Base-by-base conservation (phyloP, 1,140 invertebrate genomes). In the Leptinotarsa lineolata region DNA sequence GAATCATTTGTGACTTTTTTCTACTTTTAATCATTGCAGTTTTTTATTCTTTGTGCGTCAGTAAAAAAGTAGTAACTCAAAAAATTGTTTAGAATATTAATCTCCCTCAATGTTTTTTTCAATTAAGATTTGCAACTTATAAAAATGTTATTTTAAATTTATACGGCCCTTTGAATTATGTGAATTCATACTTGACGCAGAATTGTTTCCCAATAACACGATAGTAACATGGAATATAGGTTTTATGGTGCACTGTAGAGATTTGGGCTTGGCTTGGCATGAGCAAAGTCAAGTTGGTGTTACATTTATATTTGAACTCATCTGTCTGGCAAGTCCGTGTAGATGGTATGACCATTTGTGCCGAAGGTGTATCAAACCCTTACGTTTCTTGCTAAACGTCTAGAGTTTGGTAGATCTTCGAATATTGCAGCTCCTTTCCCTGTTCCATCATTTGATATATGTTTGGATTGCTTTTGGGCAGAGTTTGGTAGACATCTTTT, bases 321-420 rank as follows among this genome's bases (percentile, higher is more conserved):
- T 85, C 82, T 84, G 82, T 83, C 77, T 83, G 80, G 83, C 80
- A 82, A 81, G 78, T 74, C 80, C 76, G 85, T 85, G 83, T 83
- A 81, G 82, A 80, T 84, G 80, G 74, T 81, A 79, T 76, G 70
- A 61, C 46, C 39, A 48, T 67, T 68, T 71, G 60, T 39, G 46
- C 24, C 70, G 73, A 74, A 79, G 72, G 70, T 80, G 74, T 68
- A 79, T 74, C 73, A 68, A 45, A 71, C 66, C 54, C 77, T 75
- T 74, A 60, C 67, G 67, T 70, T 73, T 72, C 24, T 46, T 48
- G 21, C 13, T n/a, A 72, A 74, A 60, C 60, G 66, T n/a, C 21
- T 77, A 81, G 80, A 69, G 70, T 76, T 73, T 74, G 75, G 69
- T 80, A 76, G 72, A 80, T 77, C 75, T 80, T 77, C 67, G 72